Conservation (phyloP, 2,113 vertebrate genomes). For the Pristiophorus japonicus region DNA sequence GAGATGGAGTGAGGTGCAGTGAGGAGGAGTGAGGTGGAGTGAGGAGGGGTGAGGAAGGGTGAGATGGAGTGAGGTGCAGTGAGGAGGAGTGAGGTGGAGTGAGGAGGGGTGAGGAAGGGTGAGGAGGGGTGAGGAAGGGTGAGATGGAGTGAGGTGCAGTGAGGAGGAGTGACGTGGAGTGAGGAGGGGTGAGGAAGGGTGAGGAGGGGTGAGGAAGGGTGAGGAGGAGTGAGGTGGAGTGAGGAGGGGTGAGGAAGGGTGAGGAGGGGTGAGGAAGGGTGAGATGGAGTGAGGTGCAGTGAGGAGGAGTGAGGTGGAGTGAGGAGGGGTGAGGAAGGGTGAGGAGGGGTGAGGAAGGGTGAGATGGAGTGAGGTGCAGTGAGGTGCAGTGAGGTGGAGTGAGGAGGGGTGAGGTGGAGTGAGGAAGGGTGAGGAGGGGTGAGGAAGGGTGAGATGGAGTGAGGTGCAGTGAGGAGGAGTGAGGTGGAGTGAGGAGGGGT, state of each 20-base stretch:
- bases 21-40: not conserved
- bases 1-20: no score
- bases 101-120: not conserved
- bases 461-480: no score
- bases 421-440: not conserved
- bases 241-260: not conserved
- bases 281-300: no score
- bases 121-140: not conserved
- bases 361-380: no score
- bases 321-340: not conserved
- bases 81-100: not conserved
- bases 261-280: not conserved
- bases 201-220: not conserved
- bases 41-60: not conserved
- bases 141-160: no score
- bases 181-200: no score
- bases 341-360: not conserved
- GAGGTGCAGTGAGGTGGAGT: not conserved
- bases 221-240: no score
- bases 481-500: not conserved
- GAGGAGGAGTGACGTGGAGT: not conserved
- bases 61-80: no score
- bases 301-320: not conserved
- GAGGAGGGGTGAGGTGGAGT: not conserved
- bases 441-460: fast-evolving